Conservation (phyloP, 2,113 vertebrate species). For the Ia io region DNA sequence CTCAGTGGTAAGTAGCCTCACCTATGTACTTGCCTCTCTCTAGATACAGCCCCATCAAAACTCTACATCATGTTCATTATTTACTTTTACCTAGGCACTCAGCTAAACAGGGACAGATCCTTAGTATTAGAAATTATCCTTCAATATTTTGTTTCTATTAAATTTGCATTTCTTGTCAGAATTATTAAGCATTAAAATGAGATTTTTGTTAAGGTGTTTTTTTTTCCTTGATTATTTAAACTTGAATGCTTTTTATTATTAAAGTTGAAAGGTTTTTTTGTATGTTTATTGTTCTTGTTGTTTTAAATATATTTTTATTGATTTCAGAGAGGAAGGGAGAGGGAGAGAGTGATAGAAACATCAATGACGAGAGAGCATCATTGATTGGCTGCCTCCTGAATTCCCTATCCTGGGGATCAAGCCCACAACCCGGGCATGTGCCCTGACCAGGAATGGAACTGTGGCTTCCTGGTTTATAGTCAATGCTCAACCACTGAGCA, state of each 20-base stretch:
- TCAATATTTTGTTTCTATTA: constrained; percentile 41
- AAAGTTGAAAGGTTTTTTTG: background rate
- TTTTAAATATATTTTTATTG: too few species aligned
- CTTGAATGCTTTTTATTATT: constrained; percentile 2
- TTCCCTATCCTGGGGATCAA: too few species aligned
- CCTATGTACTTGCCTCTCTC: background rate
- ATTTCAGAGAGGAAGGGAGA: too few species aligned
- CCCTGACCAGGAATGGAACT: too few species aligned
- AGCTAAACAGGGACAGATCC: background rate
- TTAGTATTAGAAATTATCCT: constrained; percentile 43
- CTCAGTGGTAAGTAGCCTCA: background rate
- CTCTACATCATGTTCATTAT: background rate
- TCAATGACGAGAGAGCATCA: too few species aligned
- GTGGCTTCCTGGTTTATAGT: too few species aligned
- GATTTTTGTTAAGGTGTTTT: background rate
- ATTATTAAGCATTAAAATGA: constrained; percentile 45
- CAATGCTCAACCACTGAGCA: too few species aligned
- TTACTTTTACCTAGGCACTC: constrained; percentile 30
- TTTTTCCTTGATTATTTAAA: constrained; percentile 55
- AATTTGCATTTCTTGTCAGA: constrained; percentile 56
- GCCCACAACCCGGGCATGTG: too few species aligned
- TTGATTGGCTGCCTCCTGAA: too few species aligned
- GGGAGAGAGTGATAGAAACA: too few species aligned
- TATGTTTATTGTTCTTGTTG: background rate
- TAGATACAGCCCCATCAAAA: constrained; percentile 7